Evolutionary conservation across 2,888 invertebrate genomes (phyloP).

Genomic region (Steinernema hermaphroditum): DNA sequence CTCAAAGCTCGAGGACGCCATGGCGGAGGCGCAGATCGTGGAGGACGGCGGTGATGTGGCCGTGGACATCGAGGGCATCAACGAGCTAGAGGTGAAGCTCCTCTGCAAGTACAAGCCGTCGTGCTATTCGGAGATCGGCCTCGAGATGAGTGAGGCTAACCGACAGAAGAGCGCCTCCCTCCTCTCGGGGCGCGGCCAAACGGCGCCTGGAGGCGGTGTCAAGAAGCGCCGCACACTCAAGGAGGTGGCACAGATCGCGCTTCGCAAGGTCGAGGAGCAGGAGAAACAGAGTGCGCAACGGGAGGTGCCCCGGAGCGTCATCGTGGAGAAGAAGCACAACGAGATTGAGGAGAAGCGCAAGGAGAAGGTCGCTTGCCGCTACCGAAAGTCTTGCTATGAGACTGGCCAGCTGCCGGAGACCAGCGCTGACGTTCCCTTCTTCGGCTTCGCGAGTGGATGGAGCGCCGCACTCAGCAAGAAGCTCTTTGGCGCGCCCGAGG

Average conservation of each 20-base stretch:
- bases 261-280: conserved; percentile 31
- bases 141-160: conserved; percentile 42
- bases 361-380: conserved; percentile 60
- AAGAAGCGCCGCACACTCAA: conserved; percentile 6
- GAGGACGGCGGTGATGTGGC: conserved; percentile 1
- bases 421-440: conserved; percentile 20
- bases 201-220: background rate
- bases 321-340: conserved; percentile 38
- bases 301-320: conserved; percentile 8
- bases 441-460: background rate
- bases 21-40: background rate
- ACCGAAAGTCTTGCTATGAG: conserved; percentile 62
- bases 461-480: background rate
- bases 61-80: conserved; percentile 36
- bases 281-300: conserved; percentile 20
- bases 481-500: conserved; percentile 1
- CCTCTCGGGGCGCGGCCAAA: background rate
- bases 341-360: conserved; percentile 41
- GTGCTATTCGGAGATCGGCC: conserved; percentile 52
- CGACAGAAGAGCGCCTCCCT: conserved; percentile 39
- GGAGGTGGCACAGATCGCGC: background rate
- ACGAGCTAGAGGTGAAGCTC: conserved; percentile 45
- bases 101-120: conserved; percentile 56
- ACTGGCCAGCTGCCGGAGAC: conserved; percentile 53
- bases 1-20: conserved; percentile 2